Evolutionary conservation across 2,797 vertebrate species (phyloP).

Genomic region (Naso thynnoides): DNA sequence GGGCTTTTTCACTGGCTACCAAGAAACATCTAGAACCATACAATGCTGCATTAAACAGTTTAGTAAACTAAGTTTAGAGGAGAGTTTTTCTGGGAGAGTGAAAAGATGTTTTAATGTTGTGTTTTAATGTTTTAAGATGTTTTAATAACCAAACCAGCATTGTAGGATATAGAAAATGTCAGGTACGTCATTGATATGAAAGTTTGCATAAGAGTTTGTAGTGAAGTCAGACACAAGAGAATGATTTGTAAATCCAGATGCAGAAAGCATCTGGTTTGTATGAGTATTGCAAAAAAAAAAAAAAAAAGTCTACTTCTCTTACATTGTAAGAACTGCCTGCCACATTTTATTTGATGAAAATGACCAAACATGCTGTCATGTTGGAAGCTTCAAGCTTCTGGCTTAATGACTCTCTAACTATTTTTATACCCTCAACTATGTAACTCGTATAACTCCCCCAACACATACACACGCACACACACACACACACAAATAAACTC

Average conservation of each 20-base stretch:
- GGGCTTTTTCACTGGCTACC: neutral
- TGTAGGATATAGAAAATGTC: too few species aligned
- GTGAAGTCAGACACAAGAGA: too few species aligned
- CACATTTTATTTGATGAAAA: too few species aligned
- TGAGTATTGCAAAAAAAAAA: neutral
- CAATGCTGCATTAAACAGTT: neutral
- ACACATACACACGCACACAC: neutral
- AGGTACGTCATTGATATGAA: neutral
- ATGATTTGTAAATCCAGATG: neutral
- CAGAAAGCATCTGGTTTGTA: neutral
- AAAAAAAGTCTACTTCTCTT: too few species aligned
- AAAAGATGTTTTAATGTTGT: neutral
- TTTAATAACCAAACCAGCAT: neutral
- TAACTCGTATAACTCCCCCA: neutral
- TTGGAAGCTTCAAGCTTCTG: too few species aligned
- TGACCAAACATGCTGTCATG: too few species aligned
- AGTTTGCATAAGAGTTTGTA: neutral
- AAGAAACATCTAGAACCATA: neutral
- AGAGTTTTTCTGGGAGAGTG: neutral
- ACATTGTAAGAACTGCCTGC: too few species aligned
- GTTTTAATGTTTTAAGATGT: too few species aligned
- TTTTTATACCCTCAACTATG: conserved; percentile 27
- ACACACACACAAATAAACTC: conserved; percentile 15
- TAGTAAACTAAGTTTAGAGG: neutral
- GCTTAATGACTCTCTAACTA: neutral